Conservation (phyloP, 1,140 invertebrate species). For the Caenorhabditis remanei region DNA sequence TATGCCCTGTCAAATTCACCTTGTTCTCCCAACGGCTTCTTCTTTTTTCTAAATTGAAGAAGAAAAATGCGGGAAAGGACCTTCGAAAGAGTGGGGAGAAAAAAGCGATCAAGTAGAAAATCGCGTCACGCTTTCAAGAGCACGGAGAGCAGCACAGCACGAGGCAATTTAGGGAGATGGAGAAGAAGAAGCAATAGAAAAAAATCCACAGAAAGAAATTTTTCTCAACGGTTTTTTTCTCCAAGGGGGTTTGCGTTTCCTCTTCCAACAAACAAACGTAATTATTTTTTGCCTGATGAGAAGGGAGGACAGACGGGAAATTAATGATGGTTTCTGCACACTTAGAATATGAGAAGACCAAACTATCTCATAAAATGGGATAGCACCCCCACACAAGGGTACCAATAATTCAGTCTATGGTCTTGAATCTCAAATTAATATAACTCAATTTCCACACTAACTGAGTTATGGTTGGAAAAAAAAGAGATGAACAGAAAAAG, state of each 20-base stretch:
- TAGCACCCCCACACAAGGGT: background rate
- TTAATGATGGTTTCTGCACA: constrained; percentile 10
- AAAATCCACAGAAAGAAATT: background rate
- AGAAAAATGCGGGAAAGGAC: constrained; percentile 22
- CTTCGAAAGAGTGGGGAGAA: constrained; percentile 10
- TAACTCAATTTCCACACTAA: background rate
- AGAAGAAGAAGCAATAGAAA: background rate
- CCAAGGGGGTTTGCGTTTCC: background rate
- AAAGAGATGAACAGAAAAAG: background rate
- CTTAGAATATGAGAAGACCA: background rate
- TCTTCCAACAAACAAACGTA: constrained; percentile 3
- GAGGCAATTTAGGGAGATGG: constrained; percentile 38
- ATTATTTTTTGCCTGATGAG: constrained; percentile 46
- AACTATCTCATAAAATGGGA: background rate
- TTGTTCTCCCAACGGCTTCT: constrained; percentile 4
- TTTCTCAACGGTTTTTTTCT: background rate
- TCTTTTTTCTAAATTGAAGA: background rate
- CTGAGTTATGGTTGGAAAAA: background rate
- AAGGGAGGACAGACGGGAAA: background rate
- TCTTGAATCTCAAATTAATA: background rate
- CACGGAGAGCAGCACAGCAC: constrained; percentile 34
- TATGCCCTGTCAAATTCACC: constrained; percentile 29
- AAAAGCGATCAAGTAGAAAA: constrained; percentile 55
- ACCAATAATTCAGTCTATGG: background rate
- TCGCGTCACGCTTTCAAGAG: constrained; percentile 51